Percentiles rank a stretch among this genome's conserved stretches.
phyloP scores from a whole-genome alignment of 2,888 invertebrate species.

The Gymnoscelis rufifasciata region DNA sequence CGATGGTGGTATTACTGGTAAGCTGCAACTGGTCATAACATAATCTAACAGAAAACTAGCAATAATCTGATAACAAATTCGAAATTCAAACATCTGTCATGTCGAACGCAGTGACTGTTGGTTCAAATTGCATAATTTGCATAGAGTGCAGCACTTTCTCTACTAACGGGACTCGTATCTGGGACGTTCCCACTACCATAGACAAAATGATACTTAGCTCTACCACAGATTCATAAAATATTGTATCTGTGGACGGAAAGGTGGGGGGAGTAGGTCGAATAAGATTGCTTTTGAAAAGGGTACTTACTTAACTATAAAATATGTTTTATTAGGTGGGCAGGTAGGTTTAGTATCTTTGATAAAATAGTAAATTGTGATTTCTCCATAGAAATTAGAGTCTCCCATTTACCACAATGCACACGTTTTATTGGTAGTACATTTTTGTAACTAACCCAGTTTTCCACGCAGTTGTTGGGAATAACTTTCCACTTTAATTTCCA shows the following conservation, averaged over 20 bases:
- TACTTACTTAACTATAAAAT: background rate
- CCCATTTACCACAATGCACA: no score
- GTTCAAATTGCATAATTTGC: constrained; percentile 73
- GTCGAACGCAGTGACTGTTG: constrained; percentile 28
- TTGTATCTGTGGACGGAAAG: constrained; percentile 2
- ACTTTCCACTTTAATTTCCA: no score
- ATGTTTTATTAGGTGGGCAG: background rate
- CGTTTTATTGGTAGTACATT: no score
- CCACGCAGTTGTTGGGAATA: no score
- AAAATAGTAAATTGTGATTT: no score
- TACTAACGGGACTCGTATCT: constrained; percentile 66
- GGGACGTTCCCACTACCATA: constrained; percentile 38
- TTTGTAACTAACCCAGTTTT: no score
- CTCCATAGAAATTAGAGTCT: no score
- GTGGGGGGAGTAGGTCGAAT: constrained; percentile 26
- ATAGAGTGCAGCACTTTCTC: constrained; percentile 74
- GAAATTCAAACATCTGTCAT: constrained; percentile 28
- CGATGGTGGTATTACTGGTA: no score
- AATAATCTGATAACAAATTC: background rate
- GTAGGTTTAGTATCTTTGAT: no score
- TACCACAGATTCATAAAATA: no score
- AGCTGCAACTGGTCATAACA: no score
- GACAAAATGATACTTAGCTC: constrained; percentile 1
- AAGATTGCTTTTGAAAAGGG: constrained; percentile 20
- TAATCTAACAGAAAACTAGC: background rate